These are phyloP conservation scores for Rutpela maculata DNA, from an alignment of 2,888 invertebrate species.

Conservation along the genomic window DNA sequence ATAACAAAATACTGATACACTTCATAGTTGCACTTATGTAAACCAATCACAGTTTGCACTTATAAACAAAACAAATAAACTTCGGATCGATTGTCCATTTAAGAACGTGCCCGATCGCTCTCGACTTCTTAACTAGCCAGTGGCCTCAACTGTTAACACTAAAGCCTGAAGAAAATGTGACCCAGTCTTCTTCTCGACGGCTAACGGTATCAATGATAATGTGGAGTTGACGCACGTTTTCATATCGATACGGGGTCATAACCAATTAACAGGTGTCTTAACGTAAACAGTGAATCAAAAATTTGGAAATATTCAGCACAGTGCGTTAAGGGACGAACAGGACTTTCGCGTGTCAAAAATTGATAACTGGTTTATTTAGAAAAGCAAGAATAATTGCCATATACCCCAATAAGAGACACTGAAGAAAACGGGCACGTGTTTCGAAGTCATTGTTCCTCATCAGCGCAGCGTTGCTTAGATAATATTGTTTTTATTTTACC, in stretches of 20 bases:
- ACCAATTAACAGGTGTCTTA: constrained; percentile 11
- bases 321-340: too few relatives aligned
- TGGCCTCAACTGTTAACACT: constrained; percentile 47
- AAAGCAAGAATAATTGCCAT: too few relatives aligned
- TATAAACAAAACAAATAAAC: constrained; percentile 43
- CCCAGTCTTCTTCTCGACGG: constrained; percentile 58
- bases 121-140: constrained; percentile 39
- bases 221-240: constrained; percentile 46
- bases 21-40: constrained; percentile 58
- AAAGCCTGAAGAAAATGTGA: constrained; percentile 53
- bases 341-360: too few relatives aligned
- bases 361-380: too few relatives aligned
- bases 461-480: too few relatives aligned
- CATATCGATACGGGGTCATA: constrained; percentile 38
- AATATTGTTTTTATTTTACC: too few relatives aligned
- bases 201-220: constrained; percentile 67
- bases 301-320: background rate
- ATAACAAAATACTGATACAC: constrained; percentile 62
- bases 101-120: constrained; percentile 41
- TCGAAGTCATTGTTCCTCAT: too few relatives aligned
- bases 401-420: too few relatives aligned
- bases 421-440: too few relatives aligned
- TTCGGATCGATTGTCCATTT: constrained; percentile 42
- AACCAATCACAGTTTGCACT: constrained; percentile 44
- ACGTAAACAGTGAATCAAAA: constrained; percentile 17